Conservation (phyloP, 2,113 vertebrate genomes). For the Sturnira hondurensis region DNA sequence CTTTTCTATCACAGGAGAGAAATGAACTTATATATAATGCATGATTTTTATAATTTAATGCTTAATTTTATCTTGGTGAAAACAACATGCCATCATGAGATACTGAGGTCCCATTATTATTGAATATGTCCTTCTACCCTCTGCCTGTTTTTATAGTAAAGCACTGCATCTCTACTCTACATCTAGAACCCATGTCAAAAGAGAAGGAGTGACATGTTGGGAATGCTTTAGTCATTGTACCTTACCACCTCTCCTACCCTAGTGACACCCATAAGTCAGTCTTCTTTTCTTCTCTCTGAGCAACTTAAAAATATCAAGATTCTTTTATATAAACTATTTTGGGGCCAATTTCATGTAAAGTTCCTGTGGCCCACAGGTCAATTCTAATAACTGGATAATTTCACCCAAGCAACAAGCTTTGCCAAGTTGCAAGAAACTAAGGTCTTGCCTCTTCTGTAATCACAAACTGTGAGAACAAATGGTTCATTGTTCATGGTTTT, state of each 20-base stretch:
- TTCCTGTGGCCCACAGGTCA: background rate
- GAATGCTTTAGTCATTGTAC: background rate
- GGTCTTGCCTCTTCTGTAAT: slow-evolving; percentile 24
- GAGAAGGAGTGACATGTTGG: background rate
- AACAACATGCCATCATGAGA: slow-evolving; percentile 20
- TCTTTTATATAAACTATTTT: background rate
- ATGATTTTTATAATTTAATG: background rate
- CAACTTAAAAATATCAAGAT: background rate
- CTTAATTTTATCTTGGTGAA: background rate
- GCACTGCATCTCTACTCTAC: background rate
- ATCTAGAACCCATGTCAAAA: background rate
- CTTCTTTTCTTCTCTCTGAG: background rate
- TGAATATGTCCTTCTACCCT: slow-evolving; percentile 32
- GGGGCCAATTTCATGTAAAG: background rate
- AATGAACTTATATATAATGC: background rate
- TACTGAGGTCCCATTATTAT: background rate
- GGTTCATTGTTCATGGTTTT: slow-evolving; percentile 69
- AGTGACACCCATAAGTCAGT: background rate
- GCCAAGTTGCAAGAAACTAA: slow-evolving; percentile 58
- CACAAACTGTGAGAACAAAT: slow-evolving; percentile 61
- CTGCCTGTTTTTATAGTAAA: slow-evolving; percentile 41
- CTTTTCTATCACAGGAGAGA: background rate
- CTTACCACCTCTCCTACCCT: background rate
- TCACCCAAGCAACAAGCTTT: slow-evolving; percentile 50
- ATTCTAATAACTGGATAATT: slow-evolving; percentile 48